Base-by-base conservation (phyloP, 1,140 invertebrate genomes). In the Myzus persicae region DNA sequence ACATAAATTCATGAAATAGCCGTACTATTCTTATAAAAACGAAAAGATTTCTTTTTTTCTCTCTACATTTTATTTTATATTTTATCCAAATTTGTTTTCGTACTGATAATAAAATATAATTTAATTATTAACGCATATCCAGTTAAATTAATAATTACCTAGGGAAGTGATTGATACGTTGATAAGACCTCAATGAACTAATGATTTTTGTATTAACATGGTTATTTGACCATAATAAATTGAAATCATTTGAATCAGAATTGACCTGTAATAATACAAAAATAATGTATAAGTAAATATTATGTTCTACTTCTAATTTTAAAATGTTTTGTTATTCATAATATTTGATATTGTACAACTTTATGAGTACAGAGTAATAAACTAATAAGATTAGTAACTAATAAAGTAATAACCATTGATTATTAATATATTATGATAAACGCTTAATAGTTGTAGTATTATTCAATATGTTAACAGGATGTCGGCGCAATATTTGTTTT, bases 151-250 rank as follows among this genome's bases (percentile, higher is more conserved):
- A 93, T 48, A 93, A 38, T 94, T 95, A 98, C 97, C 98, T 97
- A 24, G 98, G 98, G 95, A 99, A 99, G 95, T 99, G 98, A 95
- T 99, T 99, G 46, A 99, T 97, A 95, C 98, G 96, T 95, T 99
- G 98, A 95, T 98, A 98, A 54, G 97, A 96, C 87, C 97, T 96
- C 93, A 99, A 95, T 88, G 96, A 96, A 94, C 98, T 96, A 42
- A 99, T 95, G 14, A 97, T 96, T 95, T 98, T 98, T 54, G 98
- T 97, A 95, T 99, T 99, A 11, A 98, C 97, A 95, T 99, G 98
- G 46, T 97, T 96, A 36, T 98, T 98, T 85, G 98, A 98, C 98
- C 98, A 99, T 36, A 99, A 94, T 46, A 99, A 95, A 95, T 98
- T 99, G 95, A 97, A 99, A 95, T 98, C 97, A 76, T 96, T 96